Evolutionary conservation across 2,113 vertebrate species (phyloP).

Genomic region (Oceanites oceanicus): DNA sequence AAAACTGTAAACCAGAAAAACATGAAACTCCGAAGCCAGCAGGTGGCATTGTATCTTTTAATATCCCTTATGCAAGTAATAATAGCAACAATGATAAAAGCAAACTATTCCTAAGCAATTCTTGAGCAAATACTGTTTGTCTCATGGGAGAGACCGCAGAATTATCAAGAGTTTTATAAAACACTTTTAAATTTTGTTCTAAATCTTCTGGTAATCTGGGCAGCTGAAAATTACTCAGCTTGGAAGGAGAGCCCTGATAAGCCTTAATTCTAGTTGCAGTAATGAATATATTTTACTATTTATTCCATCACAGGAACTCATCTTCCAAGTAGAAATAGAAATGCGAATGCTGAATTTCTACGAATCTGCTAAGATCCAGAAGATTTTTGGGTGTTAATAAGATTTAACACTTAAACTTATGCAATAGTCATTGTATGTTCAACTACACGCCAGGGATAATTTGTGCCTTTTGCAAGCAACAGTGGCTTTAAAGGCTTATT

Average conservation of each 20-base stretch:
- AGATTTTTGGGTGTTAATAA: not conserved
- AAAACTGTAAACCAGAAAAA: not conserved
- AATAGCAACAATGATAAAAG: not conserved
- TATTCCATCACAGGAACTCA: not conserved
- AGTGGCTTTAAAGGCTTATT: not conserved
- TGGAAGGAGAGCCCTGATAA: not conserved
- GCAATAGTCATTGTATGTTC: not conserved
- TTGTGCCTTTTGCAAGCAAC: not conserved
- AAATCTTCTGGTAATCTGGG: not conserved
- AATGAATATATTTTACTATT: not conserved
- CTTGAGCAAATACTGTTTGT: not conserved
- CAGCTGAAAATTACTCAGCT: not conserved
- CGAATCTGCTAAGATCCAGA: not conserved
- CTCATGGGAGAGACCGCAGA: not conserved
- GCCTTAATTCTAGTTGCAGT: not conserved
- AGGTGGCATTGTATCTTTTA: conserved; percentile 8
- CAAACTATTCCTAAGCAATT: not conserved
- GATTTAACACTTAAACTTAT: not conserved
- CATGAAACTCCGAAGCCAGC: not conserved
- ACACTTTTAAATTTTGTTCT: not conserved
- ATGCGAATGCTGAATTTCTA: not conserved
- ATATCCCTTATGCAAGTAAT: not conserved
- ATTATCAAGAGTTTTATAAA: not conserved
- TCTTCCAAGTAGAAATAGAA: not conserved
- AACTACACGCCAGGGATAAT: not conserved